Evolutionary conservation across 2,888 invertebrate species (phyloP).

Genomic region (Priocnemis perturbator): DNA sequence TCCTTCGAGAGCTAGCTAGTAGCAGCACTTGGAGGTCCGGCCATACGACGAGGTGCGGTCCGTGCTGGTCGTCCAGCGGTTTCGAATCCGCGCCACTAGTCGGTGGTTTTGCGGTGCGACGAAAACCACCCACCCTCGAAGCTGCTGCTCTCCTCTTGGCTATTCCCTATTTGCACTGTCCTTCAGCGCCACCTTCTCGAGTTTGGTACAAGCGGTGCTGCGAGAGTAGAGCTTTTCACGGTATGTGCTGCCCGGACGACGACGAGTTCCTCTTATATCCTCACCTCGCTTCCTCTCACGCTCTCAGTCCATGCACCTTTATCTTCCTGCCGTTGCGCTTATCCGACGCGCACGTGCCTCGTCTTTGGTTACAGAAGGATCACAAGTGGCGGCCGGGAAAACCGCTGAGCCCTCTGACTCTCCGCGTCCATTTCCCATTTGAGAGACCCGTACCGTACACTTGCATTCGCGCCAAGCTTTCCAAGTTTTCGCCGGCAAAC

Average conservation of each 20-base stretch:
- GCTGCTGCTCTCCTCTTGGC: constrained; percentile 55
- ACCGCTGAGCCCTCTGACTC: not conserved
- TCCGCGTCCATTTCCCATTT: not conserved
- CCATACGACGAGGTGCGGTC: constrained; percentile 50
- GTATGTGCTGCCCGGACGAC: not conserved
- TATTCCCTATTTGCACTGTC: constrained; percentile 43
- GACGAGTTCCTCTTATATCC: not conserved
- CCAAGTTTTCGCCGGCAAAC: not conserved
- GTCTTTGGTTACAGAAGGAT: constrained; percentile 43
- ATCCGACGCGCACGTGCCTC: constrained; percentile 36
- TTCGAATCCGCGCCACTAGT: constrained; percentile 69
- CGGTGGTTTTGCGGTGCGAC: constrained; percentile 71
- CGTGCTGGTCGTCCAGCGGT: constrained; percentile 49
- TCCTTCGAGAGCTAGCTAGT: constrained; percentile 43
- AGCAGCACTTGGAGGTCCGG: not conserved
- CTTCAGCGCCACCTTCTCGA: constrained; percentile 45
- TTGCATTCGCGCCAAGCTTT: not conserved
- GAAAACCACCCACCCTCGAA: constrained; percentile 66
- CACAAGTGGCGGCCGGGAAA: constrained; percentile 4
- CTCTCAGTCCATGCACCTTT: not conserved
- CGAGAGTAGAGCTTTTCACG: not conserved
- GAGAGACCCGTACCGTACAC: not conserved
- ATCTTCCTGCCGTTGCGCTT: no score
- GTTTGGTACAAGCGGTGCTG: constrained; percentile 16
- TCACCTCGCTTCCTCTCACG: not conserved